Conservation (phyloP, 1,140 invertebrate species). For the Galendromus occidentalis region DNA sequence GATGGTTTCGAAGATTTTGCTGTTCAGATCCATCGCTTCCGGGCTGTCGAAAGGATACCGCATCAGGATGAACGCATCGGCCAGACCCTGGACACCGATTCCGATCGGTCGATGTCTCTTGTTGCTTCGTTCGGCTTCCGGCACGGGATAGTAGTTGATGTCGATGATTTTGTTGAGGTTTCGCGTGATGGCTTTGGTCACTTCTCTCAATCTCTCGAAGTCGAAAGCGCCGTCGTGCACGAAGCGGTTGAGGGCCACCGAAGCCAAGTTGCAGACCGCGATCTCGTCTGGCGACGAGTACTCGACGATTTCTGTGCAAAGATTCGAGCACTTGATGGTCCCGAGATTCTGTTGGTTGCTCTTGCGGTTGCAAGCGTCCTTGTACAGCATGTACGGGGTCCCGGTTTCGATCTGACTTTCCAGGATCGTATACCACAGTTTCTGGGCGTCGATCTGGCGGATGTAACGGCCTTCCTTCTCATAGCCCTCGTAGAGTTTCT, state of each 20-base stretch:
- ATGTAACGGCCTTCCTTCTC: slow-evolving; percentile 57
- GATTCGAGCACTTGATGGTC: slow-evolving; percentile 93
- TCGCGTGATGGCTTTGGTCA: slow-evolving; percentile 66
- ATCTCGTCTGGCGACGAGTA: slow-evolving; percentile 53
- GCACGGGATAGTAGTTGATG: slow-evolving; percentile 84
- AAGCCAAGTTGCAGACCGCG: slow-evolving; percentile 94
- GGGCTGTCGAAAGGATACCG: slow-evolving; percentile 60
- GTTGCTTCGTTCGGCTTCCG: slow-evolving; percentile 64
- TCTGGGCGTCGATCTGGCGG: slow-evolving; percentile 58
- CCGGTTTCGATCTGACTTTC: slow-evolving; percentile 95
- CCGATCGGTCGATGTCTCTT: slow-evolving; percentile 78
- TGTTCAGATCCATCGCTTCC: slow-evolving; percentile 67
- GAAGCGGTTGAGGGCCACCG: slow-evolving; percentile 92
- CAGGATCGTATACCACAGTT: slow-evolving; percentile 82
- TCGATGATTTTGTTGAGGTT: slow-evolving; percentile 98
- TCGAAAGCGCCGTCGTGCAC: slow-evolving; percentile 57
- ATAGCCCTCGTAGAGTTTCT: slow-evolving; percentile 69
- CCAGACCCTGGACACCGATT: slow-evolving; percentile 88
- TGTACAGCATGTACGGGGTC: slow-evolving; percentile 93
- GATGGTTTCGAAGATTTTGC: slow-evolving; percentile 93
- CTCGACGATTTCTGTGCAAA: slow-evolving; percentile 94
- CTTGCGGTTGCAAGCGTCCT: slow-evolving; percentile 91
- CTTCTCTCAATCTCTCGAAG: slow-evolving; percentile 65
- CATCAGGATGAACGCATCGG: slow-evolving; percentile 91
- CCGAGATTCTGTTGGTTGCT: slow-evolving; percentile 97